Base-by-base conservation (phyloP, 1,140 invertebrate species). In the Ganaspis sp. region DNA sequence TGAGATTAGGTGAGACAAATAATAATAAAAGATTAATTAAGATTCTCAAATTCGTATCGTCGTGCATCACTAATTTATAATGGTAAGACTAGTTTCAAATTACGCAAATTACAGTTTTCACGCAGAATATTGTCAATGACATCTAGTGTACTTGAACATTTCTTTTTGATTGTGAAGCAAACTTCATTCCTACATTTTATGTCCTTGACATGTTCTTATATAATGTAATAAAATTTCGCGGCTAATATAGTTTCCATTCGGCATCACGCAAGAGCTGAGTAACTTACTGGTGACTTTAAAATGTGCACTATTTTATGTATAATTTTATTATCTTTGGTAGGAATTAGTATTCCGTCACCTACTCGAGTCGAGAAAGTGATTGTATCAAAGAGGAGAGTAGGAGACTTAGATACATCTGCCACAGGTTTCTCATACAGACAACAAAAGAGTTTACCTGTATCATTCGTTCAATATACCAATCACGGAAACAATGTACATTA, bases 391-490 rank as follows among this genome's bases (percentile, higher is more conserved):
- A 90, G 86, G 87, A 83, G 81, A 9, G 83, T 85, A 73, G 79
- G 81, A 1, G 90, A 91, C 69, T 81, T 90, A 1, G 88, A 87
- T 37, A 82, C 83, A 4, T 90, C 90, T 6, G 88, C 86, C 1
- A 84, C 84, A 0, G 87, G 86, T 4, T 91, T 90, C 83, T 75
- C 83, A 37, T 91, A 91, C 76, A 81, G 79, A n/a, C 87, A 89
- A 40, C 87, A 84, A 72, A 84, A 84, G 19, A 85, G 82, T 29
- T 64, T 80, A 71, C 90, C 90, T 21, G 86, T 85, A 2, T 87
- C 86, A 9, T 90, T 85, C 77, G 81, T 89, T 53, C 87, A 80
- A 15, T 90, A 90, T 78, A 88, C 85, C 74, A 90, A 87, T 82
- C 88, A 90, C 76, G 88, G 85, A 69, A 83, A 72, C 19, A 80